These are phyloP conservation scores for Ictalurus furcatus DNA, from an alignment of 2,113 vertebrate genomes.

Conservation along the genomic window DNA sequence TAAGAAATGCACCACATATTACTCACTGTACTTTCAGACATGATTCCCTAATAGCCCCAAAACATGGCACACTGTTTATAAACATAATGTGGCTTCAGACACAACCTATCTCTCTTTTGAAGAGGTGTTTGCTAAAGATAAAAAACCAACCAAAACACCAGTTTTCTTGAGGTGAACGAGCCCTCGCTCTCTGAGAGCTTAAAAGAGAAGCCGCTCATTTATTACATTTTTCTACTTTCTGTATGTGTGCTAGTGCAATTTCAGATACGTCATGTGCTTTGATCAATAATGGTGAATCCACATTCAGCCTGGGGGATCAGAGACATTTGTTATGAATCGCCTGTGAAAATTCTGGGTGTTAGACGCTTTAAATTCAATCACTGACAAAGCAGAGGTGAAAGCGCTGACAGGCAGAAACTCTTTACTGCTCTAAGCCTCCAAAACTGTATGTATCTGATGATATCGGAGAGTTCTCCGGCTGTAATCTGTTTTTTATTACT, in stretches of 20 bases:
- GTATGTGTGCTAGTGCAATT: conserved; percentile 34
- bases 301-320: conserved; percentile 41
- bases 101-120: not conserved
- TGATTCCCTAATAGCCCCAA: not conserved
- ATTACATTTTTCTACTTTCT: conserved; percentile 26
- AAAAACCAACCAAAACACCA: not conserved
- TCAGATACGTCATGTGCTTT: conserved; percentile 43
- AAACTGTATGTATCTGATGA: conserved; percentile 41
- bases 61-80: not conserved
- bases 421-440: conserved; percentile 42
- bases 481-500: conserved; percentile 43
- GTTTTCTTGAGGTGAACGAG: conserved; percentile 2
- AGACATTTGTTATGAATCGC: conserved; percentile 52
- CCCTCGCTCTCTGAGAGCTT: not conserved
- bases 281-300: conserved; percentile 55
- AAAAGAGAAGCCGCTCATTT: conserved; percentile 15
- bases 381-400: conserved; percentile 49
- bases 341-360: conserved; percentile 50
- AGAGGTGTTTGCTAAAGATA: not conserved
- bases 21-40: not conserved
- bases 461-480: conserved; percentile 27
- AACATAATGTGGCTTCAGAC: not conserved
- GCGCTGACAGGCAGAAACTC: conserved; percentile 52
- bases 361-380: conserved; percentile 55
- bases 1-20: not conserved